Conservation (phyloP, 1,140 invertebrate species). For the Sesamia nonagrioides region DNA sequence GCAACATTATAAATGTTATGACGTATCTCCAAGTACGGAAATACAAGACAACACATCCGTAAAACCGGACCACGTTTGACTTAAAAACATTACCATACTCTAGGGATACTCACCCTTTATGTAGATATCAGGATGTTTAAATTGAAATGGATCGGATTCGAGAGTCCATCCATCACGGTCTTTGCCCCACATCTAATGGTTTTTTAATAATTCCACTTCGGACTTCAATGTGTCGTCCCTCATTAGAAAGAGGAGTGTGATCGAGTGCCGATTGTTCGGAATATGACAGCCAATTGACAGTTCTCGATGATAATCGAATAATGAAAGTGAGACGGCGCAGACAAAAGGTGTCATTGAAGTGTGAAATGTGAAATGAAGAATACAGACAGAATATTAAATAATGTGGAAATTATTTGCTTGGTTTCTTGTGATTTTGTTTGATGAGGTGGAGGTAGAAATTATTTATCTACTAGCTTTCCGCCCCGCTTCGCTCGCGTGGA, state of each 20-base stretch:
- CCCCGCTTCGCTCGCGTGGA: too few species aligned
- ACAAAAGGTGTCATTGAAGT: slow-evolving; percentile 54
- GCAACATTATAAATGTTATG: slow-evolving; percentile 67
- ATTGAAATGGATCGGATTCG: slow-evolving; percentile 85
- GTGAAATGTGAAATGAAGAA: slow-evolving; percentile 49
- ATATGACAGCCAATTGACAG: slow-evolving; percentile 83
- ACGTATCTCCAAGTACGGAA: slow-evolving; percentile 39
- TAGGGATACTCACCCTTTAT: slow-evolving; percentile 80
- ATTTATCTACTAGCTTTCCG: too few species aligned
- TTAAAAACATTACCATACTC: slow-evolving; percentile 77
- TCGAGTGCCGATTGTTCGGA: slow-evolving; percentile 76
- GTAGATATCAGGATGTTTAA: slow-evolving; percentile 72
- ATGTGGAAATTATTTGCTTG: slow-evolving; percentile 11
- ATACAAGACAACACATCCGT: slow-evolving; percentile 52
- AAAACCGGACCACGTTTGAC: slow-evolving; percentile 64
- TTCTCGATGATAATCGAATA: slow-evolving; percentile 73
- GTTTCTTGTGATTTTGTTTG: not conserved
- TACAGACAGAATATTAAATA: slow-evolving; percentile 36
- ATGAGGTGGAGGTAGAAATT: not conserved
- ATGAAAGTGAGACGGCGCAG: slow-evolving; percentile 58
- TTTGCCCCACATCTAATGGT: slow-evolving; percentile 82
- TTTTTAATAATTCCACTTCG: slow-evolving; percentile 86
- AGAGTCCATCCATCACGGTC: slow-evolving; percentile 84
- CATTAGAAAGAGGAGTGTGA: slow-evolving; percentile 80
- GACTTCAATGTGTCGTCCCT: slow-evolving; percentile 70